A percentile compares a stretch with the other conserved stretches of the same genome.
phyloP scores from a whole-genome alignment of 2,113 vertebrate genomes.

The Parotia lawesii region DNA sequence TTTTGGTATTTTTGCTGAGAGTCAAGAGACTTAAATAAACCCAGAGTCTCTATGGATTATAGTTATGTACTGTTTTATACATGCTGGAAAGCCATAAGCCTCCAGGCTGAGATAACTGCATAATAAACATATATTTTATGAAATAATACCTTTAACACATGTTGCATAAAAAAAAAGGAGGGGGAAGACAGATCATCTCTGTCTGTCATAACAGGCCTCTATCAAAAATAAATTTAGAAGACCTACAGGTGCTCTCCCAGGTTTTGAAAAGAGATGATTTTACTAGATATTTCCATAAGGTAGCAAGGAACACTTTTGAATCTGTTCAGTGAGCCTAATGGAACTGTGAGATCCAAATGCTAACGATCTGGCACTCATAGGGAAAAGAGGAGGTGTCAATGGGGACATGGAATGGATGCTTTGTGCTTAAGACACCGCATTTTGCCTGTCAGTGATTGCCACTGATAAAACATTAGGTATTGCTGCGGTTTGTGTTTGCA shows the following conservation, averaged over 20 bases:
- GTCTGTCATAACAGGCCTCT: background rate
- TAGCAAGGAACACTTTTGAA: background rate
- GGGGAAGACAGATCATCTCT: background rate
- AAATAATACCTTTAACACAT: slow-evolving; percentile 69
- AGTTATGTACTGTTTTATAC: slow-evolving; percentile 64
- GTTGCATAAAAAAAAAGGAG: background rate
- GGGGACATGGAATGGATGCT: background rate
- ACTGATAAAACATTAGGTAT: background rate
- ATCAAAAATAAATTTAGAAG: background rate
- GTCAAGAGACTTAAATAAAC: slow-evolving; percentile 62
- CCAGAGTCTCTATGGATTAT: slow-evolving; percentile 36
- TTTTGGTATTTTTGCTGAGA: slow-evolving; percentile 41
- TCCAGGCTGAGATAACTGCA: slow-evolving; percentile 62
- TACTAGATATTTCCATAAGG: background rate
- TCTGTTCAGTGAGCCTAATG: background rate
- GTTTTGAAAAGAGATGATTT: background rate
- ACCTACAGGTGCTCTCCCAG: background rate
- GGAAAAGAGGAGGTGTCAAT: background rate
- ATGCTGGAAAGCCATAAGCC: slow-evolving; percentile 60
- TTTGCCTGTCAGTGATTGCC: background rate
- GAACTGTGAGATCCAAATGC: background rate
- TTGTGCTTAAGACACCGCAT: background rate
- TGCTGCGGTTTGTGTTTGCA: background rate
- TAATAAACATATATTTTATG: slow-evolving; percentile 65
- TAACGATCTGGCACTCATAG: background rate